Evolutionary conservation across 2,113 vertebrate genomes (phyloP), one percentile per base, ranked within the genome.

Genomic region (Crocuta crocuta): DNA sequence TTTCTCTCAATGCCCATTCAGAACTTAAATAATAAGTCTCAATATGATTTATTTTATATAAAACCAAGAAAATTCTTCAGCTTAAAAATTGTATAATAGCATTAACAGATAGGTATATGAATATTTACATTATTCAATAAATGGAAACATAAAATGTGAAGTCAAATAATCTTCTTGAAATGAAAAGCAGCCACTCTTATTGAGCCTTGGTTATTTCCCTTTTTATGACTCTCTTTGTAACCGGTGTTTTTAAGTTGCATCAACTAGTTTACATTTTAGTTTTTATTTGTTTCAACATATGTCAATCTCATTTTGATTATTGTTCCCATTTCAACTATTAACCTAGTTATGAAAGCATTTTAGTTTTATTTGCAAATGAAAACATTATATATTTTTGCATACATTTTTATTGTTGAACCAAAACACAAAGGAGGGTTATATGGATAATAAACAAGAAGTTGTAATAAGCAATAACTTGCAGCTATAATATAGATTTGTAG

Each of bases 311-410:
- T 97, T 98, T 96, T 87, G 12, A 83, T 97, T 96, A 61, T 68
- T 88, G 70, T 95, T 97, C 70, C 66, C 35, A 66, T 84, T 96
- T 85, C 16, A 92, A 68, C 94, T 93, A 79, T 82, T 96, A 82
- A 13, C 85, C 53, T 9, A n/a, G 6, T 96, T 96, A 83, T 74
- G 58, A 89, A 98, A 91, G 1, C 2, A 87, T 89, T 98, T 73
- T 50, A 86, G 90, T 94, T 97, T 98, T 97, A 97, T 97, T 97
- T 95, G 73, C 92, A 66, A 95, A 91, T 97, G 13, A 97, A 88
- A 33, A 16, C 83, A 3, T 2, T 86, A 0, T 58, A 66, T 53
- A 86, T 28, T 76, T 0, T 0, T 89, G 1, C 80, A 93, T 66
- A 89, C 58, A 73, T 96, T 97, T 80, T 39, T 35, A 83, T 9